Conservation (phyloP, 64 coral and sea anemone genomes). For the Actinia equina region DNA sequence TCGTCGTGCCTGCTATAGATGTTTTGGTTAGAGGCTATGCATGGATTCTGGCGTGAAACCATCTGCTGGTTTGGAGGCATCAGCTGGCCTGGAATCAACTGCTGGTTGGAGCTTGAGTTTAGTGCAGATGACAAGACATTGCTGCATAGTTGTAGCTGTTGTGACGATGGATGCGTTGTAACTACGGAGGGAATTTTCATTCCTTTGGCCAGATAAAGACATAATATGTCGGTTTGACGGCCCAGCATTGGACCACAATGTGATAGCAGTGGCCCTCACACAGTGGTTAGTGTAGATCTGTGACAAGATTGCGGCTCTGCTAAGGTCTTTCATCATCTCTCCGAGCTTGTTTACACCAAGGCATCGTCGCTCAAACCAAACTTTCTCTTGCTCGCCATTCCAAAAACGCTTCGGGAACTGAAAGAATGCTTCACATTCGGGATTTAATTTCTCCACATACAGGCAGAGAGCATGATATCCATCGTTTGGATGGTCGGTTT, state of each 20-base stretch:
- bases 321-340: conserved; percentile 2
- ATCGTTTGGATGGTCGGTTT: conserved; percentile 25
- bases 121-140: no score
- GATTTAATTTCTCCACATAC: not conserved
- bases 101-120: no score
- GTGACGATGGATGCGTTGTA: no score
- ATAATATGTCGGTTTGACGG: not conserved
- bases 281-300: not conserved
- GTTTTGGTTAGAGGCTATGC: no score
- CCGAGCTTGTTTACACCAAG: conserved; percentile 17
- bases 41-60: no score
- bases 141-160: no score
- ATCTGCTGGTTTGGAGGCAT: no score
- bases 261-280: not conserved
- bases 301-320: not conserved
- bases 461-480: conserved; percentile 9
- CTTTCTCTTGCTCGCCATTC: not conserved
- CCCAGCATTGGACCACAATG: not conserved
- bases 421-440: conserved; percentile 25
- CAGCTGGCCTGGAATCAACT: no score
- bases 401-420: conserved; percentile 44
- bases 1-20: no score
- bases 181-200: no score
- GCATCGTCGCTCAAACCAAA: not conserved
- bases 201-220: not conserved